Conservation (phyloP, 2,797 vertebrate species). For the Gymnoscopelus microlampas region DNA sequence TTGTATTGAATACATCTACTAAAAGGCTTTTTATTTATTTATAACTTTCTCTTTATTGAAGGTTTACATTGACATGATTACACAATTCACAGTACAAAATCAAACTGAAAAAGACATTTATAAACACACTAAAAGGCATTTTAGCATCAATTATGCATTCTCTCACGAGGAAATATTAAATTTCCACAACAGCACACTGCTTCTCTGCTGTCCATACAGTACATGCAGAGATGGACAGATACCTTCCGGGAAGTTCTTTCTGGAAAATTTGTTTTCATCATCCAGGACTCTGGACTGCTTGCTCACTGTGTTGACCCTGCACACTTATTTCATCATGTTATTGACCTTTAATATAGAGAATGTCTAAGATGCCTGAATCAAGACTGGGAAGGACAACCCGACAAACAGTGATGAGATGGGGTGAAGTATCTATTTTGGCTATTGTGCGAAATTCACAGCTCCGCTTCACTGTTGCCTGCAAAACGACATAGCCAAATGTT, state of each 20-base stretch:
- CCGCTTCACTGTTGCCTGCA: background rate
- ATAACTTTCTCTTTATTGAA: no score
- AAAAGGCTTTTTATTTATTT: conserved; percentile 8
- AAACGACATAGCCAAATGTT: conserved; percentile 8
- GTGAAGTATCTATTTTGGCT: no score
- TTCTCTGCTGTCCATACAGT: background rate
- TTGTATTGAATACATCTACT: no score
- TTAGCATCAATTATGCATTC: no score
- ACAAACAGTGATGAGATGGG: conserved; percentile 41
- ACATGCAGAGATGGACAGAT: background rate
- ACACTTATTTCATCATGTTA: conserved; percentile 8
- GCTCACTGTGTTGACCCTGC: conserved; percentile 9
- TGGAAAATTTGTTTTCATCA: conserved; percentile 17
- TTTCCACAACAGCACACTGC: no score
- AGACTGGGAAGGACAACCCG: conserved; percentile 47
- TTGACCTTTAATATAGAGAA: conserved; percentile 38
- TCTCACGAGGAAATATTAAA: no score
- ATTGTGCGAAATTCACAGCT: background rate
- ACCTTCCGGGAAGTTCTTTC: background rate
- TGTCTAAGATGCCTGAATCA: conserved; percentile 28
- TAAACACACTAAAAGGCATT: no score
- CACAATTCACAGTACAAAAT: no score
- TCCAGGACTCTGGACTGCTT: background rate
- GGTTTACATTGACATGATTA: no score
- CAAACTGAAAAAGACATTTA: no score